Conservation (phyloP, 2,888 invertebrate genomes). For the Raillietiella orientalis region DNA sequence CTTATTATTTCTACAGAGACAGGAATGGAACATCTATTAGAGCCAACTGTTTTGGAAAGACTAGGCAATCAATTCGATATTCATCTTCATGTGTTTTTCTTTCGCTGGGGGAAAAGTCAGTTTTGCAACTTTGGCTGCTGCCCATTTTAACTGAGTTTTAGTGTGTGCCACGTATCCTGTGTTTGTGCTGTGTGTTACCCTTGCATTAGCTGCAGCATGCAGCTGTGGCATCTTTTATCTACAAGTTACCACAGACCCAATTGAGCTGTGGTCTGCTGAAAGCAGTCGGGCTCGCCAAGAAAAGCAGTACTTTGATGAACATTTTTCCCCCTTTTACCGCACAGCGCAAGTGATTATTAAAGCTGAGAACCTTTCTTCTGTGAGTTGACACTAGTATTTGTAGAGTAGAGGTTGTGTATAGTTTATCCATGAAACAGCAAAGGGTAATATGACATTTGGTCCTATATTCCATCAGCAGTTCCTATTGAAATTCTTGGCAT, state of each 20-base stretch:
- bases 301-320: slow-evolving; percentile 57
- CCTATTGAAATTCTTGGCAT: slow-evolving; percentile 27
- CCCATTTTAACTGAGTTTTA: too few relatives aligned
- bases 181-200: too few relatives aligned
- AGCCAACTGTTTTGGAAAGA: too few relatives aligned
- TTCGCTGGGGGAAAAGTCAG: too few relatives aligned
- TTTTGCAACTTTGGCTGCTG: too few relatives aligned
- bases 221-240: slow-evolving; percentile 37
- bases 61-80: too few relatives aligned
- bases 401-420: slow-evolving; percentile 6
- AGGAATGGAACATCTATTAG: too few relatives aligned
- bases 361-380: background rate
- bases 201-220: slow-evolving; percentile 28
- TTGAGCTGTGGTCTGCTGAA: slow-evolving; percentile 85
- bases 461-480: slow-evolving; percentile 61
- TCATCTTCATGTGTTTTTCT: too few relatives aligned
- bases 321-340: slow-evolving; percentile 77
- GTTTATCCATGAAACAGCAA: slow-evolving; percentile 29
- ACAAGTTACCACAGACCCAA: slow-evolving; percentile 67
- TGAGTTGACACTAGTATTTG: background rate
- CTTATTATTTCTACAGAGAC: too few relatives aligned
- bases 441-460: slow-evolving; percentile 32
- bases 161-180: too few relatives aligned
- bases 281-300: slow-evolving; percentile 55
- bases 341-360: slow-evolving; percentile 71